A percentile compares a stretch with the other conserved stretches of the same genome.
Evolutionary conservation across 2,113 vertebrate genomes (phyloP).

Genomic region (Madoqua kirkii): DNA sequence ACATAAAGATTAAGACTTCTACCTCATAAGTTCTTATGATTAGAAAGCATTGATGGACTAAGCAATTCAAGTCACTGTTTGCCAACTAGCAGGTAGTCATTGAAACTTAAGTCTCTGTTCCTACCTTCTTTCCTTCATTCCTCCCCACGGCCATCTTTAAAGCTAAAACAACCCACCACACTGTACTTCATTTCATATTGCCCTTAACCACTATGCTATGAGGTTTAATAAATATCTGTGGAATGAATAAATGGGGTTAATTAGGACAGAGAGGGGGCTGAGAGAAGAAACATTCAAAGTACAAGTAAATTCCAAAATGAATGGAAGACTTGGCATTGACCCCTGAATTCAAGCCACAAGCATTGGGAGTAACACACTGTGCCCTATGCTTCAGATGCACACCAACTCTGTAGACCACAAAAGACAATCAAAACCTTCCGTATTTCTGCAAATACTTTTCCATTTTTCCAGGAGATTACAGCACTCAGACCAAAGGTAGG

Average conservation of each 20-base stretch:
- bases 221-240: not conserved
- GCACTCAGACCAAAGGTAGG: not conserved
- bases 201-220: not conserved
- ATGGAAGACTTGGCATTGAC: not conserved
- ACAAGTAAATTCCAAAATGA: not conserved
- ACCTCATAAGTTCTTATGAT: not conserved
- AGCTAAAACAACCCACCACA: not conserved
- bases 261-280: not conserved
- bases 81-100: not conserved
- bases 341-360: not conserved
- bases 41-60: not conserved
- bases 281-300: not conserved
- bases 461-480: not conserved
- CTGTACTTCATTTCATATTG: not conserved
- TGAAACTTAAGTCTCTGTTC: not conserved
- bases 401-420: not conserved
- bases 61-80: not conserved
- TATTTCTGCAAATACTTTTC: not conserved
- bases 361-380: not conserved
- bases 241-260: not conserved
- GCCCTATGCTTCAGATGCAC: rapidly evolving
- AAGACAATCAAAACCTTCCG: not conserved
- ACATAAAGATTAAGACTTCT: not conserved
- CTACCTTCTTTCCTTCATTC: not conserved
- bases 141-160: not conserved